Evolutionary conservation across 1,140 invertebrate species (phyloP).

Genomic region (Orchestia grillus): DNA sequence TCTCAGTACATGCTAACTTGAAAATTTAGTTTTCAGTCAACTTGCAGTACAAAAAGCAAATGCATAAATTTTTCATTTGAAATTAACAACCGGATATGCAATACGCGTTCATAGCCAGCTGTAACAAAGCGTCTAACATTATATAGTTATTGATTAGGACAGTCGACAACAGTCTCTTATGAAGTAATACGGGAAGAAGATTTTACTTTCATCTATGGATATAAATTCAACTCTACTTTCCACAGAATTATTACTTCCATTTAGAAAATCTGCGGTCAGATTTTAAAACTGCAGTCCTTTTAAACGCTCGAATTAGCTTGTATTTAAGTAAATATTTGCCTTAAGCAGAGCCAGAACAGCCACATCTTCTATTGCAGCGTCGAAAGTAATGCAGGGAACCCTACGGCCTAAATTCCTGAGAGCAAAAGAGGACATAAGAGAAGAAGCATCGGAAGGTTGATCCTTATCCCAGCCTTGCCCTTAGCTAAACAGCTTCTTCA

Average conservation of each 20-base stretch:
- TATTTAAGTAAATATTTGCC: neutral
- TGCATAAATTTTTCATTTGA: no score
- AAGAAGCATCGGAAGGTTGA: neutral
- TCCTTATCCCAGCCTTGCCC: conserved; percentile 53
- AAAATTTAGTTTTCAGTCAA: no score
- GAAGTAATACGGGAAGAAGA: no score
- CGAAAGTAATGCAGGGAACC: conserved; percentile 22
- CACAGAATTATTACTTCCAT: neutral
- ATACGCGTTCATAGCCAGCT: no score
- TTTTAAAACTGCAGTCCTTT: neutral
- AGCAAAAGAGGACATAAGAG: conserved; percentile 32
- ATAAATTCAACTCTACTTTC: neutral
- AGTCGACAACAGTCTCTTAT: no score
- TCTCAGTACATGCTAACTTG: no score
- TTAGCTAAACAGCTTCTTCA: conserved; percentile 55
- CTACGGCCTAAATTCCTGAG: conserved; percentile 10
- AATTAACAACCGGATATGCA: no score
- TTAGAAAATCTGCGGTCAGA: neutral
- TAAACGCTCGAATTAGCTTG: neutral
- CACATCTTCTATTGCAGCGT: neutral
- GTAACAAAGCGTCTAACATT: no score
- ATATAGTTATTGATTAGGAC: no score
- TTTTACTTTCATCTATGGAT: no score
- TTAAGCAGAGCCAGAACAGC: neutral
- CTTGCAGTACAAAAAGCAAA: no score